phyloP scores from a whole-genome alignment of 2,888 invertebrate genomes.

The Ormia ochracea region DNA sequence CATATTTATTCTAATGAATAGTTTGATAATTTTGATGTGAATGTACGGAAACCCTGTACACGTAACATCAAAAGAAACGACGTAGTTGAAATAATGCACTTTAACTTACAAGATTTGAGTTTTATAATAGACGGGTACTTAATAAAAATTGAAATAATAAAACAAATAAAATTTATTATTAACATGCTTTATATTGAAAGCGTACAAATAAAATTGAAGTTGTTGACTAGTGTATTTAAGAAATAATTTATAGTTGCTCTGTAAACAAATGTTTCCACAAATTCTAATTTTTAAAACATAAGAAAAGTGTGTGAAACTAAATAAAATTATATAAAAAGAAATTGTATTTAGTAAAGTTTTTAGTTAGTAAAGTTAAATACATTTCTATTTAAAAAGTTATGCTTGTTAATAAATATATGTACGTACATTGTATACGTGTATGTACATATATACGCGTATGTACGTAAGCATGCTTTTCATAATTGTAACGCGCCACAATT shows the following conservation, averaged over 20 bases:
- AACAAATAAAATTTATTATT: constrained; percentile 29
- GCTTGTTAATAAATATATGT: too few relatives aligned
- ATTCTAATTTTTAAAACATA: constrained; percentile 1
- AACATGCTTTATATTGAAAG: constrained; percentile 54
- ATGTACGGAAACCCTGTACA: too few relatives aligned
- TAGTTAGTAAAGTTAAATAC: background rate
- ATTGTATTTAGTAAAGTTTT: too few relatives aligned
- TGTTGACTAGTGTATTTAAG: constrained; percentile 17
- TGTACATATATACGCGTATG: too few relatives aligned
- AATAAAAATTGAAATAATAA: background rate
- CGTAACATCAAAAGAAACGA: background rate
- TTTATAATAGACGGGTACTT: background rate
- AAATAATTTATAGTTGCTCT: constrained; percentile 11
- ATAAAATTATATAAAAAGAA: too few relatives aligned
- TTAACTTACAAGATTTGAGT: background rate
- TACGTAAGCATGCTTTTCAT: too few relatives aligned
- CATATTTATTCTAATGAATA: too few relatives aligned
- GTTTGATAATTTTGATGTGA: too few relatives aligned
- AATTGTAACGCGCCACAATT: too few relatives aligned
- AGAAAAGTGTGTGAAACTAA: constrained; percentile 5
- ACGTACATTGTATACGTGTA: too few relatives aligned
- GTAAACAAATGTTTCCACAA: background rate
- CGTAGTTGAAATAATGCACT: background rate
- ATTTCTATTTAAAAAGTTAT: too few relatives aligned
- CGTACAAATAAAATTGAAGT: constrained; percentile 21